Conservation (phyloP, 2,797 vertebrate genomes). For the Craterocephalus amniculus region DNA sequence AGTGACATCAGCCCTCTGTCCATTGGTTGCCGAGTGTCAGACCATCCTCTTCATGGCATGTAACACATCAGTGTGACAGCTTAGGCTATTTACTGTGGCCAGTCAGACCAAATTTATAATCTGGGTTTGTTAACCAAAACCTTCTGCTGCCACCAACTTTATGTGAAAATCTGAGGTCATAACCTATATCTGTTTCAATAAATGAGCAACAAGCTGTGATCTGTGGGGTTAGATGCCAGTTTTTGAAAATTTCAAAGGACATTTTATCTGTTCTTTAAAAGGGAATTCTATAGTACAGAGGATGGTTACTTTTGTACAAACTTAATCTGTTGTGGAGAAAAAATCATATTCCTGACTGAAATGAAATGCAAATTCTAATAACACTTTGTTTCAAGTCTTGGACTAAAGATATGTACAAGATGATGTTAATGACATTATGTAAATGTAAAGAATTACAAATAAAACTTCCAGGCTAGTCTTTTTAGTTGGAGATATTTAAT, state of each 20-base stretch:
- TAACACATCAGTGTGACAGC: conserved; percentile 46
- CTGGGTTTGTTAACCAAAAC: neutral
- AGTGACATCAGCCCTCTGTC: conserved; percentile 66
- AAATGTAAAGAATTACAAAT: neutral
- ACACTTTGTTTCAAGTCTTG: no score
- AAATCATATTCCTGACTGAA: no score
- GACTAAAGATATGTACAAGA: no score
- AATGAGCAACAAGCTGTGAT: neutral
- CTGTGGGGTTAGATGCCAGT: neutral
- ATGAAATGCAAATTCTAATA: no score
- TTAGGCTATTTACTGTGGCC: conserved; percentile 26
- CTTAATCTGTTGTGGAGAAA: neutral
- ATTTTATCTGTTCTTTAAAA: neutral
- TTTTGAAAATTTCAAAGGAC: neutral
- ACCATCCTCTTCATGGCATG: conserved; percentile 56
- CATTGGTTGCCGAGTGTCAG: conserved; percentile 70
- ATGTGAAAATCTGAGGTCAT: neutral
- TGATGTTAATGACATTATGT: neutral
- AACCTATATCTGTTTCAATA: neutral
- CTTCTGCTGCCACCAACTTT: neutral
- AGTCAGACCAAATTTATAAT: conserved; percentile 6
- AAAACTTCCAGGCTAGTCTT: neutral
- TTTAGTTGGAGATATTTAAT: no score
- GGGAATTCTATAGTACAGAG: neutral
- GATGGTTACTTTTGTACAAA: neutral